Evolutionary conservation across 2,113 vertebrate species (phyloP).

Genomic region (Chamaea fasciata): DNA sequence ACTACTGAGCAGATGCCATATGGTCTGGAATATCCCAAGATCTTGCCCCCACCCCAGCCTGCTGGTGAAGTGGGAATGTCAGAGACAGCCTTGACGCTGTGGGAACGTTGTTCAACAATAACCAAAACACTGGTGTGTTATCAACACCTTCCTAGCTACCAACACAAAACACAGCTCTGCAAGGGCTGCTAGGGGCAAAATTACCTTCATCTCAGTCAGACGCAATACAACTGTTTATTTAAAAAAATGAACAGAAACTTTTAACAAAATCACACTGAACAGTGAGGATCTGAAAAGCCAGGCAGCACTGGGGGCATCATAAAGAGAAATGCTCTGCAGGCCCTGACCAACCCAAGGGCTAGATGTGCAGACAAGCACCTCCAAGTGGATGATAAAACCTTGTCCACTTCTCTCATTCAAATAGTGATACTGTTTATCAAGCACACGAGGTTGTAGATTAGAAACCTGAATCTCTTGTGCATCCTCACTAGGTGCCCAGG

Average conservation of each 20-base stretch:
- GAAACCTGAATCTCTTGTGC: neutral
- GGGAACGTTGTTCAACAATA: neutral
- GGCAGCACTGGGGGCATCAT: constrained; percentile 9
- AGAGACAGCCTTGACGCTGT: neutral
- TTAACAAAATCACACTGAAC: neutral
- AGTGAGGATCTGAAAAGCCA: constrained; percentile 32
- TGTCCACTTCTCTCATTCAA: neutral
- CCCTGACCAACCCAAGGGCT: neutral
- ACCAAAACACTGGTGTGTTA: neutral
- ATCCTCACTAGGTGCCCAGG: neutral
- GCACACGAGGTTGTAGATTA: neutral
- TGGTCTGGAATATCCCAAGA: neutral
- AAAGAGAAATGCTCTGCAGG: constrained; percentile 37
- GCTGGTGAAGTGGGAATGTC: neutral
- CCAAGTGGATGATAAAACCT: neutral
- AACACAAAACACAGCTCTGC: neutral
- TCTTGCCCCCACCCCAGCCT: neutral
- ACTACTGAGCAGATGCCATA: neutral
- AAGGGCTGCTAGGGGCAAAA: neutral
- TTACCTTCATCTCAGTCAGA: neutral
- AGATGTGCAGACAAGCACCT: neutral
- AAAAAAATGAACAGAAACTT: constrained; percentile 46
- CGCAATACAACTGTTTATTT: constrained; percentile 35
- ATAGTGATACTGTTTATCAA: neutral
- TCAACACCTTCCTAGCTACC: neutral